Evolutionary conservation across 2,113 vertebrate species (phyloP), one percentile per base, ranked within the genome.

Genomic region (Thunnus maccoyii): DNA sequence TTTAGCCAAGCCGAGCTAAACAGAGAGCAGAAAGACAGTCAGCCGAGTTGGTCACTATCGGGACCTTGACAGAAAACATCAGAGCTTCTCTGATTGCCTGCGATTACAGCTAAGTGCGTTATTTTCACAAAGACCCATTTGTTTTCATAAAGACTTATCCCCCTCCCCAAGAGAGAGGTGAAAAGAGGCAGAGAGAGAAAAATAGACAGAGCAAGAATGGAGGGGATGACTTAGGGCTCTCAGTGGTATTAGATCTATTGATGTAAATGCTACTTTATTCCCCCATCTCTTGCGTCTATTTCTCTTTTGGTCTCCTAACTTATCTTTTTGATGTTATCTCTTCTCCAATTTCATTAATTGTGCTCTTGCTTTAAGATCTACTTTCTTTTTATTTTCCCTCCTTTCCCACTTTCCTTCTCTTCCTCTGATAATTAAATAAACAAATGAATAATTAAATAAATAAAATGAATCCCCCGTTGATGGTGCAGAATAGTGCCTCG

Each of bases 61-160:
- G 82, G 41, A 72, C 63, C 79, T 78, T 60, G 78, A 87, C 72
- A 84, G 84, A 87, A 87, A 86, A 79, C 82, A 83, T 57, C 72
- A 76, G 64, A 81, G 82, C 76, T 82, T 76, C 71, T 89, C 68
- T 88, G 88, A 92, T 80, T 87, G 83, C 57, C 41, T 78, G 78
- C 74, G 82, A 92, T 92, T 90, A 82, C 80, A 89, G 73, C 84
- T 90, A 92, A 92, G 85, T 85, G 86, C 68, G 82, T 83, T 78
- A 70, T 86, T 91, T 92, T 91, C 72, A 65, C 76, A 79, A 78
- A 87, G 81, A 85, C 60, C 73, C 80, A 82, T 93, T 91, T 92
- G 77, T 91, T 91, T 91, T 86, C 71, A 87, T 85, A 88, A 88
- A 89, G 62, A 87, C 63, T 72, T 63, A 70, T 88, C 70, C 60